Evolutionary conservation across 2,113 vertebrate species (phyloP), one percentile per base, ranked within the genome.

Genomic region (Phaethon lepturus): DNA sequence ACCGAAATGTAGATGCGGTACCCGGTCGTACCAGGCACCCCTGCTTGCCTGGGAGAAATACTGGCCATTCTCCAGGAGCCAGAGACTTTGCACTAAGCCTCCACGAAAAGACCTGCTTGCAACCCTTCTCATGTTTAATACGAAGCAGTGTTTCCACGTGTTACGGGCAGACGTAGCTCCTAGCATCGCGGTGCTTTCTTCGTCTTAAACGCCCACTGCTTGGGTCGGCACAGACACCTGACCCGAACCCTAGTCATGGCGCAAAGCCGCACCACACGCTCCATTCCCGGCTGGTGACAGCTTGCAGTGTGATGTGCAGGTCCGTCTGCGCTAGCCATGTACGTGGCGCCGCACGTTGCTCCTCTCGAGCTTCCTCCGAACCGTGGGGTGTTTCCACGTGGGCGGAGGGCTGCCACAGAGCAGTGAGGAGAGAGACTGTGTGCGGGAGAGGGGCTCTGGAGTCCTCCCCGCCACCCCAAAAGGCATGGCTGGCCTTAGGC

Each of bases 321-420:
- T 91, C 26, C 29, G 23, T 52, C 20, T 9, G 26, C 38, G 47
- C 56, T 86, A 38, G 47, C 47, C 29, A 13, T n/a, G 72, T 84
- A 75, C 4, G 8, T 85, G 86, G 64, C 6, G 1, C 52, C 91
- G 47, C 44, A 52, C 47, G 56, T 13, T 45, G 53, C 52, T 96
- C 33, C 73, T 85, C 77, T 52, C 1, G 0, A 72, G 84, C 93
- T 93, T 91, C 69, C 73, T 95, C 68, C 0, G 1, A 76, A 66
- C 53, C 68, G 40, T 81, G 71, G 91, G 96, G 58, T 1, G 0
- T 73, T 96, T 91, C 95, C 95, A 96, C 93, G 78, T 94, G 95
- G 74, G 79, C 93, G 90, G 90, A 95, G 49, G 29, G 58, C 49
- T 95, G 95, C 92, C 84, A 90, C 62, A 45, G 66, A 29, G 33